phyloP scores from a whole-genome alignment of 2,113 vertebrate species.

The Emydura subglobosa region DNA sequence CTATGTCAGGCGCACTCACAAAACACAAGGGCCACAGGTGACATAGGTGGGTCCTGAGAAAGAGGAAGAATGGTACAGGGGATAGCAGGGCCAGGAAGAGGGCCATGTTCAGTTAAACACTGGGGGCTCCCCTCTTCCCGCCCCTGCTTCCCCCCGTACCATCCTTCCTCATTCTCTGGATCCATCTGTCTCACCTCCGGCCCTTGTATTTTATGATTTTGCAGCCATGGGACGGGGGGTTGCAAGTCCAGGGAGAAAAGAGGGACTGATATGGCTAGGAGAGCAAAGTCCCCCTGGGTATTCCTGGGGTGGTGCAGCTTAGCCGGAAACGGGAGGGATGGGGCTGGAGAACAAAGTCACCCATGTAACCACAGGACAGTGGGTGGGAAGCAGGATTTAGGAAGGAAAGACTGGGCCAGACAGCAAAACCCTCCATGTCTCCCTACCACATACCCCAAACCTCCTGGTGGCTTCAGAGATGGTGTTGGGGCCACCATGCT shows the following conservation, averaged over 20 bases:
- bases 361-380: background rate
- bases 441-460: background rate
- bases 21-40: background rate
- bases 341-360: background rate
- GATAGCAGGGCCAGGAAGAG: background rate
- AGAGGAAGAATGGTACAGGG: background rate
- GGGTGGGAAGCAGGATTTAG: background rate
- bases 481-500: background rate
- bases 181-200: background rate
- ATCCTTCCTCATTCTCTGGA: background rate
- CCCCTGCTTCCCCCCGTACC: background rate
- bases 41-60: background rate
- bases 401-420: background rate
- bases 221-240: background rate
- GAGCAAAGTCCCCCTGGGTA: background rate
- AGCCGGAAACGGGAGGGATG: background rate
- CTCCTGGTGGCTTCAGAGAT: background rate
- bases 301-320: background rate
- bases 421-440: background rate
- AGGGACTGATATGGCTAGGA: background rate
- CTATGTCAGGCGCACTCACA: background rate
- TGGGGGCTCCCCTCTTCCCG: background rate
- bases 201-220: background rate
- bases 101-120: background rate
- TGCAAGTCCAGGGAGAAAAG: background rate